phyloP scores from a whole-genome alignment of 2,888 invertebrate species.

The Ashinkailepas kermadecensis region DNA sequence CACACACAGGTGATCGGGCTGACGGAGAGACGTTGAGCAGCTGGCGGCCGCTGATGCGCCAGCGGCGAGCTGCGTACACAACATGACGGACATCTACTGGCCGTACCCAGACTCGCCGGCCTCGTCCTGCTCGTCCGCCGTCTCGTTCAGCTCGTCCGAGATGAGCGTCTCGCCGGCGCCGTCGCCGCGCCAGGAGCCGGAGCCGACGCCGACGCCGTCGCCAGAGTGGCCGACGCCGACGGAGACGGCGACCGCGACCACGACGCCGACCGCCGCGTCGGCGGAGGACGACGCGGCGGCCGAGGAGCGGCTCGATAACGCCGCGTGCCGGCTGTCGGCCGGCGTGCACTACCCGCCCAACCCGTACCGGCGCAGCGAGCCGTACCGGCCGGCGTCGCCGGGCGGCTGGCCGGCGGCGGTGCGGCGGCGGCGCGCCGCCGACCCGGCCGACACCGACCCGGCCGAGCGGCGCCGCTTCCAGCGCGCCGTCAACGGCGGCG shows the following conservation, averaged over 20 bases:
- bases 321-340: background rate
- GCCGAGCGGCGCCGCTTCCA: background rate
- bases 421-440: conserved; percentile 38
- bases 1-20: no score
- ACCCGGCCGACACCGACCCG: conserved; percentile 36
- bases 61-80: background rate
- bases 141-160: conserved; percentile 8
- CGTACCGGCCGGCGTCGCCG: conserved; percentile 31
- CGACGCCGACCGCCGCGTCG: background rate
- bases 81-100: conserved; percentile 8
- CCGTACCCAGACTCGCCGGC: conserved; percentile 5
- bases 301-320: background rate
- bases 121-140: conserved; percentile 5
- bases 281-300: background rate
- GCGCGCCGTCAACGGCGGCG: background rate
- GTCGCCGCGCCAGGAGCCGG: background rate
- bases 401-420: conserved; percentile 41
- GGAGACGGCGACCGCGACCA: background rate
- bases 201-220: background rate
- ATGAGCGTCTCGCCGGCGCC: conserved; percentile 19
- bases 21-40: no score
- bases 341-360: conserved; percentile 13
- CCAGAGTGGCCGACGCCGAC: background rate
- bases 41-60: background rate
- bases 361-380: conserved; percentile 6